A percentile compares a stretch with the other conserved stretches of the same genome.
Conservation (phyloP, 2,888 invertebrate species). For the Meghimatium bilineatum region DNA sequence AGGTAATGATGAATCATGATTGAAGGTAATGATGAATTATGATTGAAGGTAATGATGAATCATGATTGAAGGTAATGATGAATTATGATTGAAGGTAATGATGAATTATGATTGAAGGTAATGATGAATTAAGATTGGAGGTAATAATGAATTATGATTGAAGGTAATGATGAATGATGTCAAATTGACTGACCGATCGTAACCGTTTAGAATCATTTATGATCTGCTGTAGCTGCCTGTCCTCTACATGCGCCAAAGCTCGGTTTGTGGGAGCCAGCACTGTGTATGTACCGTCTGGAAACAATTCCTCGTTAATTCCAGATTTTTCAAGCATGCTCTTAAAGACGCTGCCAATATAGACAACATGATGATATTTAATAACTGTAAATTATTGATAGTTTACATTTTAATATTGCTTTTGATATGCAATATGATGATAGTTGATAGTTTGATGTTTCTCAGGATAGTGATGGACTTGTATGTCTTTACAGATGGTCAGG, state of each 20-base stretch:
- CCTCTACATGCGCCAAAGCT: slow-evolving; percentile 68
- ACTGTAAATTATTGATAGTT: no score
- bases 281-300: slow-evolving; percentile 58
- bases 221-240: slow-evolving; percentile 64
- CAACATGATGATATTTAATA: background rate
- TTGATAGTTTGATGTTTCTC: no score
- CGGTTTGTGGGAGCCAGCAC: slow-evolving; percentile 72
- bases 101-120: no score
- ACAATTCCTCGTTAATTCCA: slow-evolving; percentile 57
- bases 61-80: no score
- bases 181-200: slow-evolving; percentile 68
- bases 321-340: slow-evolving; percentile 49
- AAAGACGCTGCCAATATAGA: slow-evolving; percentile 18
- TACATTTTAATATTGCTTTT: no score
- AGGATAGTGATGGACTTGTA: no score
- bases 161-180: background rate
- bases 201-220: slow-evolving; percentile 71
- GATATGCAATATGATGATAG: no score
- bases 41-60: no score
- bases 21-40: no score
- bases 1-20: no score
- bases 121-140: background rate
- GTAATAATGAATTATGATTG: background rate
- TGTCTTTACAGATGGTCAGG: no score
- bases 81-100: no score